Percentiles rank a stretch among this genome's conserved stretches.
These are phyloP conservation scores for Rhynchonycteris naso DNA, from an alignment of 2,797 vertebrate species.

Conservation along the genomic window DNA sequence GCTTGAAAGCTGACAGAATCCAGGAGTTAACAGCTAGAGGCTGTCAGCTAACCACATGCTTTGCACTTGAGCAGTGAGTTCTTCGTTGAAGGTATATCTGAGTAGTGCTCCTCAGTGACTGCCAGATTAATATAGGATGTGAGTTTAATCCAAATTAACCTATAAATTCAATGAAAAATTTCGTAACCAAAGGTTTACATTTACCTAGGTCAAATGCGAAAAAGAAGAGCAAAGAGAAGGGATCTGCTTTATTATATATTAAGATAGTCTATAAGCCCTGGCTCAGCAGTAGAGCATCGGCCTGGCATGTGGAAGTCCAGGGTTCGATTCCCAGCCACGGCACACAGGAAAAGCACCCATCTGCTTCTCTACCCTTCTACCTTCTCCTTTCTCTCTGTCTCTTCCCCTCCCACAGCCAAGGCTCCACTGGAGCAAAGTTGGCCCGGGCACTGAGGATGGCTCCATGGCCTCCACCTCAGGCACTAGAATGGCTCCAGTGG, in stretches of 20 bases:
- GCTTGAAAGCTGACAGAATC: not conserved
- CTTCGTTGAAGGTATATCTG: not conserved
- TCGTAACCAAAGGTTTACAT: not conserved
- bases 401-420: too few species aligned
- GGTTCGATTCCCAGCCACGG: too few species aligned
- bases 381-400: too few species aligned
- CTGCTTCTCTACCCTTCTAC: too few species aligned
- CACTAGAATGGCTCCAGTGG: too few species aligned
- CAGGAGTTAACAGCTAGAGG: not conserved
- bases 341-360: too few species aligned
- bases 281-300: too few species aligned
- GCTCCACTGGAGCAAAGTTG: too few species aligned
- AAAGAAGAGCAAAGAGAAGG: not conserved
- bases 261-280: not conserved
- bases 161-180: not conserved
- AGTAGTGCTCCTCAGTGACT: not conserved
- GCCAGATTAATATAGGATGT: not conserved
- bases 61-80: not conserved
- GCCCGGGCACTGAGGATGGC: too few species aligned
- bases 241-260: not conserved
- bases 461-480: too few species aligned
- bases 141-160: constrained; percentile 17
- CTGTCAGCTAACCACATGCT: not conserved
- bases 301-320: too few species aligned
- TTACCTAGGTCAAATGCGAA: constrained; percentile 39